These are phyloP conservation scores for Tetragonula carbonaria DNA, from an alignment of 2,888 invertebrate genomes.

Conservation along the genomic window DNA sequence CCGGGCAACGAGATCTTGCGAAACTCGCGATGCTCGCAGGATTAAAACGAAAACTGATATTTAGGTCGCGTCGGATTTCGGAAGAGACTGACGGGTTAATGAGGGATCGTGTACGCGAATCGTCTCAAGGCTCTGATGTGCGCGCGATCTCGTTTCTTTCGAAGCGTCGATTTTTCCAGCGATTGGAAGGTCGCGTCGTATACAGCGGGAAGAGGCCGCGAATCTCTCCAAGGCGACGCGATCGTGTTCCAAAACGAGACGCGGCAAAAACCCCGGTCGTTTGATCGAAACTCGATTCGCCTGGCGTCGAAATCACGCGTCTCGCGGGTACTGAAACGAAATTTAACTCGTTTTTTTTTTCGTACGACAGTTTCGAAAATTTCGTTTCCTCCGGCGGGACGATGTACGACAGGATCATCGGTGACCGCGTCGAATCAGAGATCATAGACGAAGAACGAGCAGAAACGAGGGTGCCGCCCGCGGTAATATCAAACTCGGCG, in stretches of 20 bases:
- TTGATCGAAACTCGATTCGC: conserved; percentile 13
- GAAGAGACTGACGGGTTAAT: conserved; percentile 67
- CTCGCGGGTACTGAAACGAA: not conserved
- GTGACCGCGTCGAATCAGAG: not conserved
- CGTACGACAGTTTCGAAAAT: not conserved
- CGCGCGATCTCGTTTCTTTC: conserved; percentile 49
- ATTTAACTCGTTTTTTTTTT: not conserved
- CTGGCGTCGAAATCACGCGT: too few species aligned
- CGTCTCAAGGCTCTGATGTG: conserved; percentile 63
- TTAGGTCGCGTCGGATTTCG: conserved; percentile 58
- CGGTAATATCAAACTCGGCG: conserved; percentile 18
- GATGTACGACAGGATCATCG: conserved; percentile 5
- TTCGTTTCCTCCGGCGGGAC: not conserved
- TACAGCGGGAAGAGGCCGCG: conserved; percentile 55
- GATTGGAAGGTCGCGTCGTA: conserved; percentile 59
- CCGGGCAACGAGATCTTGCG: conserved; percentile 13
- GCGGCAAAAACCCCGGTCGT: not conserved
- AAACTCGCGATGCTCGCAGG: conserved; percentile 13
- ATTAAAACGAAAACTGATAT: conserved; percentile 30
- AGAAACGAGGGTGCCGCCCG: conserved; percentile 4
- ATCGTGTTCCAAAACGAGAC: conserved; percentile 17
- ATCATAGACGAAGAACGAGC: not conserved
- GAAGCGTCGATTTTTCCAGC: conserved; percentile 62
- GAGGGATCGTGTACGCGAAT: conserved; percentile 57
- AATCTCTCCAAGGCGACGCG: conserved; percentile 70